Evolutionary conservation across 2,797 vertebrate species (phyloP), one percentile per base, ranked within the genome.

Genomic region (Emys orbicularis): DNA sequence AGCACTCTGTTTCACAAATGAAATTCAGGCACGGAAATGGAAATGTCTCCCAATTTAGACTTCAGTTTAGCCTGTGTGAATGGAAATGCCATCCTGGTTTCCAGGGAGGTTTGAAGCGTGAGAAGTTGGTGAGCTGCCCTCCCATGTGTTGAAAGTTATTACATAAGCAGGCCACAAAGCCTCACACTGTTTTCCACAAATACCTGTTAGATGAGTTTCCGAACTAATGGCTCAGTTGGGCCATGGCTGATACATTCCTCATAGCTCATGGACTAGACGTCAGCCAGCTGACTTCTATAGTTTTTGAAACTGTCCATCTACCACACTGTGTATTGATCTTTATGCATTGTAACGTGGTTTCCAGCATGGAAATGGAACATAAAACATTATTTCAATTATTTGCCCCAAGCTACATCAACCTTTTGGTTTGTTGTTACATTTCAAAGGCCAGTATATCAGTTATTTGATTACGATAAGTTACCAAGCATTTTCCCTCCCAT

Each of bases 381-480:
- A 87, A 94, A 86, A 81, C 59, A 83, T 84, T 31, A 90, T 92
- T 95, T 94, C 88, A 90, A 82, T 92, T 84, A 87, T 93, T 96
- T 94, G 92, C 92, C 93, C 84, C 81, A 90, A 96, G 87, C 86
- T 95, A 79, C 47, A 89, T 29, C 54, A 94, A 76, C 77, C 12
- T 96, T 95, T 92, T 81, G 29, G 27, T 83, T 81, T 84, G 47
- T 74, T 91, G 37, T 95, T 96, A 87, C 83, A 81, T 95, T 95
- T 96, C 54, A 85, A 84, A 80, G 57, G 12, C 72, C 82, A 92
- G 95, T 95, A 59, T 87, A 77, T 87, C 89, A 81, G 34, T 86
- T 54, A 90, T 91, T 96, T 91, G 90, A 91, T 97, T 95, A 84
- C 94, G 88, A 95, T 93, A 83, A 92, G 95, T 94, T 86, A 81